phyloP scores from a whole-genome alignment of 2,113 vertebrate species.

The Austrofundulus limnaeus region DNA sequence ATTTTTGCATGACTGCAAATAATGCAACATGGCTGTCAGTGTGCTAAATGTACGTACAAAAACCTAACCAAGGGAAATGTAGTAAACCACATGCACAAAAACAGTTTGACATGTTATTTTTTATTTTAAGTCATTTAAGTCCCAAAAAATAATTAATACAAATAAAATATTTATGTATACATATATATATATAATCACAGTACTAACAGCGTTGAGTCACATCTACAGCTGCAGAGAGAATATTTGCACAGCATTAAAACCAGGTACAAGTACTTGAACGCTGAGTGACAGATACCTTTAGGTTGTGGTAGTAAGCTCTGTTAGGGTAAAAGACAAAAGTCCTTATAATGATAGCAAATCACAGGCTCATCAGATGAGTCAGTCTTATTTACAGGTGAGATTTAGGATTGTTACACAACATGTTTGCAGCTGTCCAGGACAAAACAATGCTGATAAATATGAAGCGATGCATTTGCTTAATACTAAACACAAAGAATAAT shows the following conservation, averaged over 20 bases:
- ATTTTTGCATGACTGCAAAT: no score
- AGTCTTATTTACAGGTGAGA: background rate
- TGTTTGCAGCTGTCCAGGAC: conserved; percentile 5
- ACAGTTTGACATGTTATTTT: conserved; percentile 9
- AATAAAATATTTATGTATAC: background rate
- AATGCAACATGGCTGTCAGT: no score
- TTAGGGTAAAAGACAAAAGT: conserved; percentile 5
- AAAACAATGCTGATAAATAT: conserved; percentile 39
- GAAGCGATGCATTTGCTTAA: no score
- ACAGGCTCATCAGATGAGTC: background rate
- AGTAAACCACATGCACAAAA: background rate
- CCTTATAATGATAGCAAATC: no score
- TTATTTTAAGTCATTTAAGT: conserved; percentile 35
- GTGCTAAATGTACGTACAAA: no score
- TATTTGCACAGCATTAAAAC: no score
- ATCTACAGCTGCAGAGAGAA: conserved; percentile 2
- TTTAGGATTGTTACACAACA: no score
- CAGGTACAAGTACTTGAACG: conserved; percentile 10
- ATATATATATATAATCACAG: no score
- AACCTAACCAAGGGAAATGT: background rate
- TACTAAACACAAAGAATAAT: background rate
- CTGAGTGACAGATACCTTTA: conserved; percentile 10
- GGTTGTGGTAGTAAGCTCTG: conserved; percentile 7
- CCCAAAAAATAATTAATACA: conserved; percentile 21
- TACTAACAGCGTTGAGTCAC: conserved; percentile 25